Evolutionary conservation across 2,797 vertebrate species (phyloP).

Genomic region (Ptychobarbus kaznakovi): DNA sequence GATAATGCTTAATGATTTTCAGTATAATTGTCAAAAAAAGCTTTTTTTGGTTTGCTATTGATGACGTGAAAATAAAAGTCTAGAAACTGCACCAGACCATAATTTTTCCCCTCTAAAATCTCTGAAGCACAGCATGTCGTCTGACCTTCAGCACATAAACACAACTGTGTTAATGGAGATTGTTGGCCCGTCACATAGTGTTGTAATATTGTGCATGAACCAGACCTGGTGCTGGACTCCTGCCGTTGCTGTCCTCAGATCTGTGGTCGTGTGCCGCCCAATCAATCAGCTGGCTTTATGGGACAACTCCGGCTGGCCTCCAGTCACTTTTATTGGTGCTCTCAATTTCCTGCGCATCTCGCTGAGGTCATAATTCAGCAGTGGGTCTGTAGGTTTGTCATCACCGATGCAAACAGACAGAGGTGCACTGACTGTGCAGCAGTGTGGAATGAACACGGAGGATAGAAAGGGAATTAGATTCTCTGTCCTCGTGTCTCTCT

Average conservation of each 20-base stretch:
- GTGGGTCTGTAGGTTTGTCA: not conserved
- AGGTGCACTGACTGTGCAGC: not conserved
- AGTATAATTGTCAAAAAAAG: not conserved
- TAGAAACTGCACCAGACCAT: not conserved
- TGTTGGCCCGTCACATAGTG: conserved; percentile 39
- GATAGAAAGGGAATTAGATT: conserved; percentile 22
- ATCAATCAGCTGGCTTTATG: conserved; percentile 35
- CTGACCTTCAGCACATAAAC: conserved; percentile 55
- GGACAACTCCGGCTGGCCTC: conserved; percentile 37
- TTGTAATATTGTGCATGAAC: conserved; percentile 43
- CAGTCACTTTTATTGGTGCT: conserved; percentile 45
- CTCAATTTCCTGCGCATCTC: conserved; percentile 44
- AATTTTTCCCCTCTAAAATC: conserved; percentile 60
- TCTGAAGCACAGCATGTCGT: conserved; percentile 70
- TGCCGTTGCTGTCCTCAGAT: conserved; percentile 40
- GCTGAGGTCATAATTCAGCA: conserved; percentile 1
- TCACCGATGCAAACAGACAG: conserved; percentile 3
- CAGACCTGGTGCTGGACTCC: conserved; percentile 39
- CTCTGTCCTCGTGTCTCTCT: not conserved
- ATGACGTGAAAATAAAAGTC: not conserved
- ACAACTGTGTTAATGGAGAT: conserved; percentile 57
- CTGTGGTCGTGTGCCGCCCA: conserved; percentile 14
- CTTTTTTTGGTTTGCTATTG: not conserved
- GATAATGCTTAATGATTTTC: not conserved
- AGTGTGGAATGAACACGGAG: conserved; percentile 20